These are phyloP conservation scores for Perodicticus potto DNA, from an alignment of 2,797 vertebrate genomes.

Conservation along the genomic window DNA sequence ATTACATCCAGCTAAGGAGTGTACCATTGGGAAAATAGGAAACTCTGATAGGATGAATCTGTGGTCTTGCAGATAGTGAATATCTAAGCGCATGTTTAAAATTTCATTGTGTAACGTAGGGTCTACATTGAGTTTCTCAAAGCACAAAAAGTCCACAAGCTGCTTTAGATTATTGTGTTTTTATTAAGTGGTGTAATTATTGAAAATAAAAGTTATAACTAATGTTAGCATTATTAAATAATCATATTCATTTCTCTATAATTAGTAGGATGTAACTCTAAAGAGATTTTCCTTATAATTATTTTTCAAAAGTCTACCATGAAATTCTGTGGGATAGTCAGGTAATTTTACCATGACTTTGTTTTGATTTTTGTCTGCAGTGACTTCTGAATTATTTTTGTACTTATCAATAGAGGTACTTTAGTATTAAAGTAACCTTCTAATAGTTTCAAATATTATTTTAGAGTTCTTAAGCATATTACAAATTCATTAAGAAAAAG, in stretches of 20 bases:
- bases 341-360: slow-evolving; percentile 29
- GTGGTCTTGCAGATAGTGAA: not conserved
- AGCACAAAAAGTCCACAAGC: not conserved
- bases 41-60: not conserved
- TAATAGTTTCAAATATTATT: slow-evolving; percentile 33
- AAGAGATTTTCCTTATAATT: slow-evolving; percentile 62
- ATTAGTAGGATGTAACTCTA: not conserved
- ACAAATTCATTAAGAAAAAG: slow-evolving; percentile 24
- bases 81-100: not conserved
- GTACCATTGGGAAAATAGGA: not conserved
- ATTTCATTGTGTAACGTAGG: not conserved
- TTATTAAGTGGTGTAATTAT: slow-evolving; percentile 34
- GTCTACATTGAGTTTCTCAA: not conserved
- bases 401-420: not conserved
- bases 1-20: not conserved
- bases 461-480: slow-evolving; percentile 48
- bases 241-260: no score
- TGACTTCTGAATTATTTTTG: slow-evolving; percentile 64
- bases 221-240: no score
- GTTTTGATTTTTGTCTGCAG: slow-evolving; percentile 44
- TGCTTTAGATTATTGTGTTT: slow-evolving; percentile 43
- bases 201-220: slow-evolving; percentile 49
- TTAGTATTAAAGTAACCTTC: slow-evolving; percentile 50
- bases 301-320: slow-evolving; percentile 36
- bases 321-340: slow-evolving; percentile 50